phyloP scores from a whole-genome alignment of 1,140 invertebrate genomes.

The Nephotettix cincticeps region DNA sequence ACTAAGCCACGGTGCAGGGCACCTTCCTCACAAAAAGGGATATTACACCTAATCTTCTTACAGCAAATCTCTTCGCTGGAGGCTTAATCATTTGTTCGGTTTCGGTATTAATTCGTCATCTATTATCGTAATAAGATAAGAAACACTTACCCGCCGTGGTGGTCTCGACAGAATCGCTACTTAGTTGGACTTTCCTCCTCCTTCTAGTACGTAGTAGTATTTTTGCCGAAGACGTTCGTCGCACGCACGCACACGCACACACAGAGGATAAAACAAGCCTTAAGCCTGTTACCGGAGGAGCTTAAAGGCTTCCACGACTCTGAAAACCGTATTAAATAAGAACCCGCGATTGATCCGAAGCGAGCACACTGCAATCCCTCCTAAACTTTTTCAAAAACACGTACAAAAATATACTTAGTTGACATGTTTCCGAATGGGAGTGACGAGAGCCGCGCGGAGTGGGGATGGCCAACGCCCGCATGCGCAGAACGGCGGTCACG shows the following conservation, averaged over 20 bases:
- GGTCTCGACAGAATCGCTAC: slow-evolving; percentile 25
- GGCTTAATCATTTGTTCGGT: slow-evolving; percentile 11
- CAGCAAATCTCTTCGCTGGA: slow-evolving; percentile 29
- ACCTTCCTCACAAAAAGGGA: slow-evolving; percentile 35
- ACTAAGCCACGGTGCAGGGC: slow-evolving; percentile 3
- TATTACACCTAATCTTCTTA: slow-evolving; percentile 46
- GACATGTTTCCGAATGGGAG: slow-evolving; percentile 32
- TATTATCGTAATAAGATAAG: slow-evolving; percentile 27
- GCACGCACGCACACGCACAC: slow-evolving; percentile 25
- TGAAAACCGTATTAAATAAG: slow-evolving; percentile 49
- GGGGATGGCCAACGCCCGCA: not conserved
- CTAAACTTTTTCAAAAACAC: slow-evolving; percentile 43
- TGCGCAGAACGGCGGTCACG: slow-evolving; percentile 43
- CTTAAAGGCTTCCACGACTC: slow-evolving; percentile 42
- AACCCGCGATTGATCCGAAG: slow-evolving; percentile 47
- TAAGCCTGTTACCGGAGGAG: slow-evolving; percentile 48
- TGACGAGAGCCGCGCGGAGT: slow-evolving; percentile 4
- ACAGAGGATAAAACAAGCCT: slow-evolving; percentile 48
- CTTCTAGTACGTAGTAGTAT: slow-evolving; percentile 15
- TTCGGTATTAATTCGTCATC: slow-evolving; percentile 23
- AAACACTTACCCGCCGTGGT: slow-evolving; percentile 27
- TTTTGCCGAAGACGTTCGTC: not conserved
- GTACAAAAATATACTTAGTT: slow-evolving; percentile 36
- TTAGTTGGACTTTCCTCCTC: slow-evolving; percentile 15
- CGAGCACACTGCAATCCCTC: slow-evolving; percentile 35